Base-by-base conservation (phyloP, 2,888 invertebrate species). In the Philopedon plagiatum region DNA sequence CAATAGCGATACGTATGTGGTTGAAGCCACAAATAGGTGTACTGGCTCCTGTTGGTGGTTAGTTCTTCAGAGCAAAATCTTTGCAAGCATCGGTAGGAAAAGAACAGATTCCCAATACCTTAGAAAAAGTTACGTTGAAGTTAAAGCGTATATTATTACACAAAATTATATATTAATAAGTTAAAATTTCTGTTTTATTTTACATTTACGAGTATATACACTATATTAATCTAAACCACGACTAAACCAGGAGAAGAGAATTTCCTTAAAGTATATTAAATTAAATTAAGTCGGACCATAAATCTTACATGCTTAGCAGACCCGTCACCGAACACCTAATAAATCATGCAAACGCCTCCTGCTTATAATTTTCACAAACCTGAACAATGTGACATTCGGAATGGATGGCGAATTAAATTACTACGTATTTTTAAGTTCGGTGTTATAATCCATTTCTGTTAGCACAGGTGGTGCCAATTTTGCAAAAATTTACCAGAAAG, bases 261-360 rank as follows among this genome's bases (percentile, higher is more conserved):
- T 63, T 69, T 64, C 44, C 69, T 56, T 57, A 62, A 60, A 69
- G 61, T 73, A 54, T 66, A 71, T 74, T 63, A 74, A 74, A 74
- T 67, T 66, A 67, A 71, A 74, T 74, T 74, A 74, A 71, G 46
- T 64, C 49, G 23, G 66, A 67, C 41, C 37, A 74, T 74, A 74
- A 74, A 74, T 74, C 74, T 74, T 67, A 60, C 29, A 49, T 54
- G 71, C 74, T 49, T 64, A 63, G 63, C 62, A 49, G 67, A 74
- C 74, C 61, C 70, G 74, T 74, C 74, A 71, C 74, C 41, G 70
- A 46, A 44, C 63, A 67, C 39, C 67, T 63, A 58, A 74, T 74
- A 74, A 74, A 74, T 74, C 74, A 74, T 74, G 62, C 63, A 62
- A 58, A 66, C 62, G 57, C 46, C 62, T 63, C 39, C 63, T 71